Evolutionary conservation across 2,797 vertebrate species (phyloP).

Genomic region (Sebastes nivosus): DNA sequence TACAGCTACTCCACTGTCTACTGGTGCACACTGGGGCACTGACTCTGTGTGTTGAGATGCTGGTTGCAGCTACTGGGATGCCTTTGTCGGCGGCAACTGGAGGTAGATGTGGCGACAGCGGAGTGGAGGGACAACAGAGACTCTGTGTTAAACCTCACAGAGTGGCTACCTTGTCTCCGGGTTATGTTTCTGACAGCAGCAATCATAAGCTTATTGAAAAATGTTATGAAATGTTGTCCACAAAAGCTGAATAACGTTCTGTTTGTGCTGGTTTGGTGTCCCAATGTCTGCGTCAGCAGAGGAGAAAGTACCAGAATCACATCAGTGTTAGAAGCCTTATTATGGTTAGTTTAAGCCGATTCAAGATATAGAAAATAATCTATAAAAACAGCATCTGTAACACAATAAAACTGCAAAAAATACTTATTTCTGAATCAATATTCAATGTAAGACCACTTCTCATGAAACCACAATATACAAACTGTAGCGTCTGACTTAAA

Average conservation of each 20-base stretch:
- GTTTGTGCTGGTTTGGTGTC: neutral
- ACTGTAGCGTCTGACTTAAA: neutral
- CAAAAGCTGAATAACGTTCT: slow-evolving; percentile 2
- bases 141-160: slow-evolving; percentile 47
- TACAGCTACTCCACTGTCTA: slow-evolving; percentile 71
- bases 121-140: slow-evolving; percentile 43
- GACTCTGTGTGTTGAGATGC: neutral
- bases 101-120: slow-evolving; percentile 57
- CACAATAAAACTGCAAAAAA: neutral
- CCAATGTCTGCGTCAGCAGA: neutral
- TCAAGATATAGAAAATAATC: neutral
- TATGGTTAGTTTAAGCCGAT: neutral
- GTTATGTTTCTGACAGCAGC: slow-evolving; percentile 26
- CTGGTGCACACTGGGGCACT: slow-evolving; percentile 49
- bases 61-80: slow-evolving; percentile 59
- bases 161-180: slow-evolving; percentile 19
- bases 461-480: neutral
- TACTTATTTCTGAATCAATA: neutral
- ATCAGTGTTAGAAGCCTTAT: neutral
- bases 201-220: slow-evolving; percentile 37
- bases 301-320: neutral
- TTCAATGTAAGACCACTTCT: neutral
- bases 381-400: rapidly evolving
- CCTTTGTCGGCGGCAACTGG: slow-evolving; percentile 62
- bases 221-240: slow-evolving; percentile 18